Conservation (phyloP, 2,888 invertebrate genomes). For the Pterobdella sp. region DNA sequence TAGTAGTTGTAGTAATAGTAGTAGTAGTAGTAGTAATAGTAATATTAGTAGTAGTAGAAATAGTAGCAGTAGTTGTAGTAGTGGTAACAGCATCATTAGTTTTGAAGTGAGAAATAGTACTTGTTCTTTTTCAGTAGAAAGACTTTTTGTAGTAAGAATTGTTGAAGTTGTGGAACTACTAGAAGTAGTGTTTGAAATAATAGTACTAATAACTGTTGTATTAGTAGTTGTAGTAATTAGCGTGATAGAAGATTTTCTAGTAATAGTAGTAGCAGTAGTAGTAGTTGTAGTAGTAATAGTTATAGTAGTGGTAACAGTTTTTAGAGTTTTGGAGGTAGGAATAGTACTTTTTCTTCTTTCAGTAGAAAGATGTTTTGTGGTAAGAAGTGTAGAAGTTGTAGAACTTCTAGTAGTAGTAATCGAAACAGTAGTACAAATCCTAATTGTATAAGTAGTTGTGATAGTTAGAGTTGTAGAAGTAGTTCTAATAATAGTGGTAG, state of each 20-base stretch:
- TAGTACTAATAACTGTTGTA: neutral
- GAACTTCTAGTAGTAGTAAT: too few relatives aligned
- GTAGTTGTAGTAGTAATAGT: neutral
- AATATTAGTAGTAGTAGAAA: too few relatives aligned
- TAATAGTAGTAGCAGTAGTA: neutral
- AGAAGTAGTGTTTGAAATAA: too few relatives aligned
- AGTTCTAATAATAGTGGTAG: too few relatives aligned
- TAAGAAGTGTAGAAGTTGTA: too few relatives aligned
- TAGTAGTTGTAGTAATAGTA: conserved; percentile 14
- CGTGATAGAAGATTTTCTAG: neutral
- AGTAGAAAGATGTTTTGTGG: neutral
- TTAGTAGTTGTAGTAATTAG: neutral
- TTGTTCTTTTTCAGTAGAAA: too few relatives aligned
- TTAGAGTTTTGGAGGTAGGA: neutral
- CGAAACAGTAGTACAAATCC: too few relatives aligned
- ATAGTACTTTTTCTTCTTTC: neutral
- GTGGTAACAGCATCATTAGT: conserved; percentile 1
- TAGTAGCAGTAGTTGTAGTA: conserved; percentile 23
- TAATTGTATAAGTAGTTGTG: too few relatives aligned
- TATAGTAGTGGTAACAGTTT: neutral
- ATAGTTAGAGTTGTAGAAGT: too few relatives aligned
- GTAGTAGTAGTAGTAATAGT: conserved; percentile 21
- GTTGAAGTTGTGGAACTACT: too few relatives aligned
- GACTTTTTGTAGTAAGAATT: too few relatives aligned
- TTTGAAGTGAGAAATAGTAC: too few relatives aligned